phyloP scores from a whole-genome alignment of 2,888 invertebrate genomes.

The Harmothoe impar region DNA sequence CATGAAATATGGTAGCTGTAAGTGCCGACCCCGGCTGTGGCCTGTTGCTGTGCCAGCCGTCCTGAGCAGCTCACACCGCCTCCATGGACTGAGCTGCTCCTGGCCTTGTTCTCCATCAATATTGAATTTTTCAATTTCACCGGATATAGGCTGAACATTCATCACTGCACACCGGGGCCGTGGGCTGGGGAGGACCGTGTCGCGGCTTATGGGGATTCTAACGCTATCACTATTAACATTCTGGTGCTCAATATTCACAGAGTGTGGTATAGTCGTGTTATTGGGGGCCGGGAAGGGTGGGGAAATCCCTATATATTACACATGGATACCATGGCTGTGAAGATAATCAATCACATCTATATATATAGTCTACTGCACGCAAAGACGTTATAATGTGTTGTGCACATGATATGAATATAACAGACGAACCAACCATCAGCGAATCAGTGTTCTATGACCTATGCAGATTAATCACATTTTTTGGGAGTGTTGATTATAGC shows the following conservation, averaged over 20 bases:
- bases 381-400: too few species aligned
- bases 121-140: slow-evolving; percentile 56
- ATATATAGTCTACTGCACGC: too few species aligned
- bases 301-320: too few species aligned
- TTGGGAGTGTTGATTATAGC: too few species aligned
- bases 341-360: too few species aligned
- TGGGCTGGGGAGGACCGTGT: background rate
- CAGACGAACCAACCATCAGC: too few species aligned
- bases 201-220: background rate
- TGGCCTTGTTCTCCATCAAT: slow-evolving; percentile 47
- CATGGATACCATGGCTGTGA: too few species aligned
- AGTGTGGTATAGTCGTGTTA: background rate
- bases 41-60: background rate
- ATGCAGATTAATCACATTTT: too few species aligned
- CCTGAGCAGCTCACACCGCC: background rate
- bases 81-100: slow-evolving; percentile 7
- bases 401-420: too few species aligned
- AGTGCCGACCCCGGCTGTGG: slow-evolving; percentile 11
- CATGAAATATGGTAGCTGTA: background rate
- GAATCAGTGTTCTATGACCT: too few species aligned
- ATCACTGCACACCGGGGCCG: background rate
- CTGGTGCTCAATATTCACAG: background rate
- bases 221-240: background rate
- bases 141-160: slow-evolving; percentile 32
- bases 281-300: too few species aligned